These are phyloP conservation scores for Antechinus flavipes DNA, from an alignment of 2,113 vertebrate species.

Conservation along the genomic window DNA sequence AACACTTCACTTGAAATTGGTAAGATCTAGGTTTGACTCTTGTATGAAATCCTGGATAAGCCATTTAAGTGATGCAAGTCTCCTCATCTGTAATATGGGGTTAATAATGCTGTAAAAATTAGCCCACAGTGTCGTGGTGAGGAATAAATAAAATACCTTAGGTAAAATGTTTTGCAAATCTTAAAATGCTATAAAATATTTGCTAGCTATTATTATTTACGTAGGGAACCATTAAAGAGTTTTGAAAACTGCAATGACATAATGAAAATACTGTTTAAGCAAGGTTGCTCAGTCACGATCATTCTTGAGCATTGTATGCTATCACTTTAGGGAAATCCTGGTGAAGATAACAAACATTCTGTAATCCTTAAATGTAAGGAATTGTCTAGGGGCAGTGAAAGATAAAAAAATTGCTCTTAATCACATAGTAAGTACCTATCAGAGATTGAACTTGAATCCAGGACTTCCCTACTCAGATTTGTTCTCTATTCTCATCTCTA, in stretches of 20 bases:
- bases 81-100: neutral
- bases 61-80: neutral
- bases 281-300: neutral
- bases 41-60: neutral
- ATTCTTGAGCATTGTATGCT: neutral
- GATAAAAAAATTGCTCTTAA: neutral
- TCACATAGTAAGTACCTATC: neutral
- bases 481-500: neutral
- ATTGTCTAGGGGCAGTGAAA: neutral
- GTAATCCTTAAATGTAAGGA: neutral
- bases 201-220: neutral
- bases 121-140: neutral
- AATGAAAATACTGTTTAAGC: neutral
- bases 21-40: neutral
- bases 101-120: neutral
- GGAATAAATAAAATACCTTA: neutral
- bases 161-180: neutral
- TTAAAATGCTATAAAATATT: neutral
- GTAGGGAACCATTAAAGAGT: neutral
- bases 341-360: neutral
- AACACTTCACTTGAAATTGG: neutral
- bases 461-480: neutral
- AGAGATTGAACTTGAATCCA: neutral
- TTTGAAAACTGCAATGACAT: neutral
- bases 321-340: neutral